A percentile compares a stretch with the other conserved stretches of the same genome.
Evolutionary conservation across 2,113 vertebrate species (phyloP).

Genomic region (Cricetomys ansorgei): DNA sequence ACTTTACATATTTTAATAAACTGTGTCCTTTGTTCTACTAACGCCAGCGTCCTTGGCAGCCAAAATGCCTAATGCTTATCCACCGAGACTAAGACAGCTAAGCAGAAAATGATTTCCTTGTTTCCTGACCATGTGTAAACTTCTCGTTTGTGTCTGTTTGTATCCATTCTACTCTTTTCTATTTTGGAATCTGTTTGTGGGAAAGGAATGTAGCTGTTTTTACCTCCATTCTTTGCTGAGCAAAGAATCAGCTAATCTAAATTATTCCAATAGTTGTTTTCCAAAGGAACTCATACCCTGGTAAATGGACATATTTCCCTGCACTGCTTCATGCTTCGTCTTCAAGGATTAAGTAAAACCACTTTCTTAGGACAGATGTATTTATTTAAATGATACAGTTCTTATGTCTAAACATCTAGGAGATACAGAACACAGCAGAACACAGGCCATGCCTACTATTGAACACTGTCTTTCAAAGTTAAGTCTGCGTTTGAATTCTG

Average conservation of each 20-base stretch:
- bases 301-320: not conserved
- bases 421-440: not conserved
- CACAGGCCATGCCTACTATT: not conserved
- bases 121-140: not conserved
- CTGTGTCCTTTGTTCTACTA: not conserved
- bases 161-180: not conserved
- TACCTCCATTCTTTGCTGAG: conserved; percentile 14
- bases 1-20: conserved; percentile 44
- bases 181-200: not conserved
- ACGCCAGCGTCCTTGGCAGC: not conserved
- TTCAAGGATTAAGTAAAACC: conserved; percentile 2
- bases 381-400: not conserved
- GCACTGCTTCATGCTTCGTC: not conserved
- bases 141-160: not conserved
- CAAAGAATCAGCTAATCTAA: conserved; percentile 27
- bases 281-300: not conserved
- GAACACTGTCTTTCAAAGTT: not conserved
- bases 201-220: not conserved
- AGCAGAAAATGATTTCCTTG: conserved; percentile 10
- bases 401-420: not conserved
- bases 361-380: not conserved
- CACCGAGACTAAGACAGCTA: not conserved
- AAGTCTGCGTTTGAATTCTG: conserved; percentile 10
- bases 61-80: not conserved
- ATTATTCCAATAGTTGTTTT: conserved; percentile 9